Evolutionary conservation across 2,888 invertebrate species (phyloP).

Genomic region (Crioceris asparagi): DNA sequence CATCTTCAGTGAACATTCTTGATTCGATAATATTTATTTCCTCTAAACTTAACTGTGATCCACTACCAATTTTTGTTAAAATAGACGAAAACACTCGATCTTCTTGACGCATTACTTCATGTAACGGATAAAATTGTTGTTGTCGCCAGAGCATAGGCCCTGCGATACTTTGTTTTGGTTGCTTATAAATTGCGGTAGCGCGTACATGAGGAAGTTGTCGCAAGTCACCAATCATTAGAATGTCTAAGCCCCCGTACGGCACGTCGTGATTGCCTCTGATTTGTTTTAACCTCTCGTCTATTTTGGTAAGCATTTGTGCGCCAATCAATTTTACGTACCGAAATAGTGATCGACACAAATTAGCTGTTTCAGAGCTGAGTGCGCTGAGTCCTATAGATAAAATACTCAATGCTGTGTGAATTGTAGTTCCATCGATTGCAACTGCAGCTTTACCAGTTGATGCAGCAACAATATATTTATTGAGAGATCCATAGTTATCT

Average conservation of each 20-base stretch:
- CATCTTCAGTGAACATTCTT: no score
- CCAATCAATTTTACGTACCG: background rate
- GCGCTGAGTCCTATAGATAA: background rate
- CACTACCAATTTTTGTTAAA: no score
- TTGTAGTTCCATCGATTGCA: slow-evolving; percentile 31
- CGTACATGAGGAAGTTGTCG: slow-evolving; percentile 1
- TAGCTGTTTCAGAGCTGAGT: background rate
- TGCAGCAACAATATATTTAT: slow-evolving; percentile 30
- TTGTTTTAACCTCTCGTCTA: background rate
- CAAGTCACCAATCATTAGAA: background rate
- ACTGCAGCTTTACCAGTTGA: slow-evolving; percentile 34
- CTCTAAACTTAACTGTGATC: no score
- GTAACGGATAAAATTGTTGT: no score
- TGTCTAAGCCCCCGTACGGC: background rate
- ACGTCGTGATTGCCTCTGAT: background rate
- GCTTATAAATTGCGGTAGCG: background rate
- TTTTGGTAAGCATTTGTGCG: background rate
- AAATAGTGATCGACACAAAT: background rate
- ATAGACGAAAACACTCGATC: no score
- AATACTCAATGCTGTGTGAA: slow-evolving; percentile 25
- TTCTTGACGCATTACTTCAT: no score
- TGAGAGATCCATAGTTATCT: slow-evolving; percentile 26
- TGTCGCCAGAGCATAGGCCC: no score
- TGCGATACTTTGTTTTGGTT: background rate
- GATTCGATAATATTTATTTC: no score